Conservation (phyloP, 2,888 invertebrate genomes). For the Sacculina carcini region DNA sequence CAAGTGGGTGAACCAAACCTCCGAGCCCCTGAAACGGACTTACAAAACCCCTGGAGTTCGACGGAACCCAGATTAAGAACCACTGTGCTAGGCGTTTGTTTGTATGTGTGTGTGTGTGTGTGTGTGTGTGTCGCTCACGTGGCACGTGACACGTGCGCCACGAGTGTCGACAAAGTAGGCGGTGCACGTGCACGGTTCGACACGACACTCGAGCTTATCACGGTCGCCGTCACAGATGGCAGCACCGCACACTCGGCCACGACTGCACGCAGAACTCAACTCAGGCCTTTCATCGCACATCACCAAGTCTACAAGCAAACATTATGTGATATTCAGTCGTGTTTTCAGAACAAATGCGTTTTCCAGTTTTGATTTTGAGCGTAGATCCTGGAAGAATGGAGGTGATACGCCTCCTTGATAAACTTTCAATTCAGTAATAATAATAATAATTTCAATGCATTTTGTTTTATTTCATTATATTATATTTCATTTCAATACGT, state of each 20-base stretch:
- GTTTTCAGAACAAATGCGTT: too few species aligned
- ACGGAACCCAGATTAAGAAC: too few species aligned
- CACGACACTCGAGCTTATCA: conserved; percentile 17
- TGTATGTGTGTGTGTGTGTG: too few species aligned
- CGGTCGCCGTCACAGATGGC: conserved; percentile 16
- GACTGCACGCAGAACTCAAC: conserved; percentile 16
- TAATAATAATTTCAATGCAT: not conserved
- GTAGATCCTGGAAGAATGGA: too few species aligned
- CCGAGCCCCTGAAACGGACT: too few species aligned
- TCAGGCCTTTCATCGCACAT: conserved; percentile 17
- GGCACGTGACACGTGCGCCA: conserved; percentile 10
- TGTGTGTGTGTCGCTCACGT: too few species aligned
- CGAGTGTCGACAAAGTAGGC: conserved; percentile 14
- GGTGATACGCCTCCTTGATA: too few species aligned
- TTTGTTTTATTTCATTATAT: not conserved
- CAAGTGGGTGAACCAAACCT: too few species aligned
- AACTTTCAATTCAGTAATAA: conserved; percentile 4
- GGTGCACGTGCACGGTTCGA: conserved; percentile 19
- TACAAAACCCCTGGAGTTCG: too few species aligned
- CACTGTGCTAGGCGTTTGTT: too few species aligned
- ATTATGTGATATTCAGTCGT: too few species aligned
- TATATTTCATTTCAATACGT: not conserved
- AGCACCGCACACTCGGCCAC: conserved; percentile 17
- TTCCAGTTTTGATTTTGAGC: too few species aligned
- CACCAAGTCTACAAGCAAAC: conserved; percentile 16